Base-by-base conservation (phyloP, 1,140 invertebrate genomes). In the Caenorhabditis remanei region DNA sequence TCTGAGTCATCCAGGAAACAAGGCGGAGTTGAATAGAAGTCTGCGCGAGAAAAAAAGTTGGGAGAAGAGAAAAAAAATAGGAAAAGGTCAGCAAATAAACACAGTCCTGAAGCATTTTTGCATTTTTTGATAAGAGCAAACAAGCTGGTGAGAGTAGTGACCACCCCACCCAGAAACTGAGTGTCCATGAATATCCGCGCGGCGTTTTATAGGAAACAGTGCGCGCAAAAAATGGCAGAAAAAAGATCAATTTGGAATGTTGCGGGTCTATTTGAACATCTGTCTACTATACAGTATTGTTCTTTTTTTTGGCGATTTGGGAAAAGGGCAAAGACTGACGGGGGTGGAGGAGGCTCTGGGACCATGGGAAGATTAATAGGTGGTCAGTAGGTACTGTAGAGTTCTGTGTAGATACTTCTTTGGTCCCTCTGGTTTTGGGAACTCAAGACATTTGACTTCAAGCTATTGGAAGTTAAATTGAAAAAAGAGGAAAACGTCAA, bases 121-220 rank as follows among this genome's bases (percentile, higher is more conserved):
- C 65, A 71, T 71, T 71, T 71, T 71, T 79, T 48, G n/a, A 79
- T 63, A 63, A 79, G 71, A 79, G 71, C 71, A 79, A 79, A 79
- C 46, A 79, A n/a, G n/a, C 19, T n/a, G 19, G 56, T 24, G 14
- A 19, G 50, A 16, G 50, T 16, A 14, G 16, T 19, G 16, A n/a
- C 24, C 40, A 50, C 4, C 50, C 32, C 24, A 4, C 8, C 13
- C 19, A 79, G 71, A 53, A 79, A 53, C n/a, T 50, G 46, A 79
- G 11, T 43, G n/a, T 24, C 14, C 9, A n/a, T 14, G 40, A n/a
- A 53, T 50, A n/a, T n/a, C n/a, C 21, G 71, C 19, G 21, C 46
- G n/a, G 2, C 46, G 3, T 79, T 79, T 79, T 79, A 79, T 79
- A 79, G 6, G 40, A 21, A 21, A 48, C 13, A 40, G 4, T 8